Evolutionary conservation across 2,888 invertebrate genomes (phyloP).

Genomic region (Pachymerium ferrugineum): DNA sequence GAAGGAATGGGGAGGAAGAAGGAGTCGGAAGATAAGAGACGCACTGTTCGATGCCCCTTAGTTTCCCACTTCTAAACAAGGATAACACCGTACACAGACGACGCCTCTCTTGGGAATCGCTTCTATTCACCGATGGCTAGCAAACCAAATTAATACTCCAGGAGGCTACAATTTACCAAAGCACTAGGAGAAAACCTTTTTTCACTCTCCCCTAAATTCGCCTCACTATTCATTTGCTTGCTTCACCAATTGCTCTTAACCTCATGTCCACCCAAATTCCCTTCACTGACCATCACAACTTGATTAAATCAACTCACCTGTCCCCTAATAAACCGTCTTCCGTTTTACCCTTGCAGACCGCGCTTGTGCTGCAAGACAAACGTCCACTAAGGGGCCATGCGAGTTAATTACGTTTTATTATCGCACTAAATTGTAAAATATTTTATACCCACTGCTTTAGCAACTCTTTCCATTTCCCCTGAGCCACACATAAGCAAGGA

Average conservation of each 20-base stretch:
- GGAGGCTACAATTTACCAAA: neutral
- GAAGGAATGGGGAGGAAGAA: neutral
- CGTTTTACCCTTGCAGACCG: too few species aligned
- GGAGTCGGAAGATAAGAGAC: neutral
- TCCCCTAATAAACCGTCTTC: neutral
- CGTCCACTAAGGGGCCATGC: neutral
- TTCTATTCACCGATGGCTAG: neutral
- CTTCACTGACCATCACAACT: neutral
- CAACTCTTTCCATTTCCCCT: too few species aligned
- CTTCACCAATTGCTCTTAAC: neutral
- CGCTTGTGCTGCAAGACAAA: neutral
- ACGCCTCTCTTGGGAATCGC: neutral
- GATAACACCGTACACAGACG: neutral
- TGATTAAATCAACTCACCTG: neutral
- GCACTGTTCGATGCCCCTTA: neutral
- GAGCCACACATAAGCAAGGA: too few species aligned
- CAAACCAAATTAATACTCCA: constrained; percentile 1
- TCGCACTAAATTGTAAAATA: neutral
- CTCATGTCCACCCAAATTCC: neutral
- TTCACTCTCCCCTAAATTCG: neutral
- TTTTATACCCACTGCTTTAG: too few species aligned
- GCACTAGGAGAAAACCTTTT: neutral
- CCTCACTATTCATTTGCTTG: neutral
- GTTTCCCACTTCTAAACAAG: constrained; percentile 9
- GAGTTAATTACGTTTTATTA: neutral